A percentile compares a stretch with the other conserved stretches of the same genome.
Conservation (phyloP, 2,113 vertebrate species). For the Brachyhypopomus occidentalis region DNA sequence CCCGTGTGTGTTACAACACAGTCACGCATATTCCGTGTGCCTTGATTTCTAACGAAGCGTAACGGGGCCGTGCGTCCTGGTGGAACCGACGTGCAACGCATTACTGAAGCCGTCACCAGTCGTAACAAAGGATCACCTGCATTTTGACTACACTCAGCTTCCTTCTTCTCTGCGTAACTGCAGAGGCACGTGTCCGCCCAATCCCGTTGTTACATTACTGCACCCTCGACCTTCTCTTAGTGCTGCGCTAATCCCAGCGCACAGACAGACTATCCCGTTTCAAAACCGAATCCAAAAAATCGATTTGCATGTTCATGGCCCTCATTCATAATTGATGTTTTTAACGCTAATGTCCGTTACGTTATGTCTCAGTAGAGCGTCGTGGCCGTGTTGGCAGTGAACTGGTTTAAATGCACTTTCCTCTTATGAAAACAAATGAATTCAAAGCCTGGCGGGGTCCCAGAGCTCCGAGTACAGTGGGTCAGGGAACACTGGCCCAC, state of each 20-base stretch:
- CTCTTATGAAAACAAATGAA: constrained; percentile 37
- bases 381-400: constrained; percentile 24
- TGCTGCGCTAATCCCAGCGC: constrained; percentile 9
- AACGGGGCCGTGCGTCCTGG: constrained; percentile 1
- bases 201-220: constrained; percentile 52
- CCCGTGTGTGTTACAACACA: constrained; percentile 5
- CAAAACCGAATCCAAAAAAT: constrained; percentile 50
- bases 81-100: constrained; percentile 10
- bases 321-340: constrained; percentile 56
- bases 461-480: constrained; percentile 19
- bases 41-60: constrained; percentile 2
- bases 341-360: constrained; percentile 36
- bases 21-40: background rate
- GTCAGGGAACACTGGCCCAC: constrained; percentile 32
- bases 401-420: constrained; percentile 40
- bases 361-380: constrained; percentile 26
- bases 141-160: constrained; percentile 2
- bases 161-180: constrained; percentile 13
- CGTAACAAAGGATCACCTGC: constrained; percentile 16
- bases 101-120: background rate
- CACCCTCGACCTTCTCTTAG: constrained; percentile 50
- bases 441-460: constrained; percentile 41
- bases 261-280: constrained; percentile 36
- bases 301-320: constrained; percentile 32
- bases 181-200: constrained; percentile 24